These are phyloP conservation scores for Zaprionus tsacasi DNA, from an alignment of 1,140 invertebrate species.

Conservation along the genomic window DNA sequence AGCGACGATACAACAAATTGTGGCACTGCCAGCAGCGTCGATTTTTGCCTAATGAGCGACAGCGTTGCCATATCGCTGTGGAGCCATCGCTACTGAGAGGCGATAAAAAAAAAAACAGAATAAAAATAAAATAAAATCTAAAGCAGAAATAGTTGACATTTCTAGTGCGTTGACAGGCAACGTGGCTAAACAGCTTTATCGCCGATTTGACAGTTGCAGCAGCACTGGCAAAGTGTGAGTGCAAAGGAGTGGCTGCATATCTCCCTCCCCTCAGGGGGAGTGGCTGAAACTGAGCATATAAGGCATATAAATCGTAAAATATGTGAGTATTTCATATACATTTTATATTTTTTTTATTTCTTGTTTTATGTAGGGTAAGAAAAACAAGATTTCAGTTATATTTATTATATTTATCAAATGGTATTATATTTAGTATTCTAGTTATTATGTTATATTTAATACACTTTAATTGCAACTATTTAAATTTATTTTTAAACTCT, in stretches of 20 bases:
- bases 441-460: no score
- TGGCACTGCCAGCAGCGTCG: slow-evolving; percentile 10
- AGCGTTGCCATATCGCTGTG: slow-evolving; percentile 42
- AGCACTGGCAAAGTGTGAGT: background rate
- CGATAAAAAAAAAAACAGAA: background rate
- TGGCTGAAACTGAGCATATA: background rate
- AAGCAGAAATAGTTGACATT: slow-evolving; percentile 17
- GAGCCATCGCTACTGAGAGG: slow-evolving; percentile 16
- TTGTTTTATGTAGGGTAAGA: no score
- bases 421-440: no score
- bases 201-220: slow-evolving; percentile 10
- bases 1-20: slow-evolving; percentile 73
- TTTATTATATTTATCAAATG: no score
- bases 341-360: background rate
- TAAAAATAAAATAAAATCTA: background rate
- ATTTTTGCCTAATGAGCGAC: slow-evolving; percentile 66
- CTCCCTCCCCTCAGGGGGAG: background rate
- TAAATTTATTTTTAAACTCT: no score
- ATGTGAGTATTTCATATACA: background rate
- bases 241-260: slow-evolving; percentile 15
- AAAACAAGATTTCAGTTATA: no score
- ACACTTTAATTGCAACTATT: no score
- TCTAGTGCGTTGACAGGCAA: slow-evolving; percentile 30
- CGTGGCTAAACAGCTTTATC: slow-evolving; percentile 35
- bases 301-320: background rate